Evolutionary conservation across 2,113 vertebrate genomes (phyloP), one percentile per base, ranked within the genome.

Genomic region (Lates calcarifer): DNA sequence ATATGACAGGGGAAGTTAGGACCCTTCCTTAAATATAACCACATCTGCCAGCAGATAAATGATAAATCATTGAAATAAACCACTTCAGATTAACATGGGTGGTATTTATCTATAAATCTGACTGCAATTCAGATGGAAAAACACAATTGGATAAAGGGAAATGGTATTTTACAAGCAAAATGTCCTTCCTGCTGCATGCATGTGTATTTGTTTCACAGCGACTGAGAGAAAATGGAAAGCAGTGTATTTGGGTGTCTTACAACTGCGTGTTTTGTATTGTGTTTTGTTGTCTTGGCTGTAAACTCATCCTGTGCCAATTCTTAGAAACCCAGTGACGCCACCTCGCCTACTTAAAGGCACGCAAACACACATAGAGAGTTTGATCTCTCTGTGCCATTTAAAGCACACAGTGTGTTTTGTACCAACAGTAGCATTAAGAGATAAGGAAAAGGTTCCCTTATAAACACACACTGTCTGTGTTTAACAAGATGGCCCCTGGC

Each of bases 381-480:
- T 60, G 56, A 74, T 79, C 29, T 75, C 69, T 61, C 11, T 29
- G 71, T 66, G 49, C 66, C 64, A 47, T 78, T 72, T 79, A 72
- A 81, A 87, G 69, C 67, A 77, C 41, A 71, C 62, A 53, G 70
- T 87, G 76, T 85, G 63, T 74, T 71, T 57, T 41, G 35, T n/a
- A 63, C 55, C n/a, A n/a, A 33, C 62, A 17, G 17, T 4, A 78
- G 24, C 51, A 83, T 82, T 60, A 83, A 75, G 33, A 74, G 67
- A 77, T 71, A 65, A 85, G 85, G 76, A 88, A 85, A 87, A 28
- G 47, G 20, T 74, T 62, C 31, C 26, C 73, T 85, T 88, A 89
- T 92, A 89, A 88, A 91, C 87, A 91, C 67, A 87, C 70, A 26
- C 67, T 64, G n/a, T 70, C 83, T 89, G 82, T 89, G 85, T 91